Evolutionary conservation across 2,113 vertebrate genomes (phyloP).

Genomic region (Turdus rufiventris): DNA sequence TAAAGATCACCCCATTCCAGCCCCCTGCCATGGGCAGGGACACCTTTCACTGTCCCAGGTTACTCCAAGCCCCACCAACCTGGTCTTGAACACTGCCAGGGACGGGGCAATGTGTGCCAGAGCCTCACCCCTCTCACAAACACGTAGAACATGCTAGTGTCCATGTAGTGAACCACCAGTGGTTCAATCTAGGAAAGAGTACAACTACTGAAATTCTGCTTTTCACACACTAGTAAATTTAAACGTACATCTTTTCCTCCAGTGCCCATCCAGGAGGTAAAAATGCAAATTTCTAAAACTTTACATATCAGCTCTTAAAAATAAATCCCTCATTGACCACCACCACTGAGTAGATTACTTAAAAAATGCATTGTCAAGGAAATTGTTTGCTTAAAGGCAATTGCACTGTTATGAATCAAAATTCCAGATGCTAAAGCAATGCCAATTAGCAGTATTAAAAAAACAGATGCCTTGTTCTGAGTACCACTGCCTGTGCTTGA

Average conservation of each 20-base stretch:
- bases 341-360: background rate
- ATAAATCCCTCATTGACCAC: background rate
- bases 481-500: background rate
- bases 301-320: background rate
- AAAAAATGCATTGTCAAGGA: background rate
- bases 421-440: constrained; percentile 61
- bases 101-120: background rate
- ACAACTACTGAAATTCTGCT: background rate
- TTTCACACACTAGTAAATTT: background rate
- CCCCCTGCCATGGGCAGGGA: background rate
- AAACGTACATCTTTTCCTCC: background rate
- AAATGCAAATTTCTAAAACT: background rate
- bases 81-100: background rate
- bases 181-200: background rate
- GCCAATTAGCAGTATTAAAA: constrained; percentile 53
- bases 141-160: fast-evolving
- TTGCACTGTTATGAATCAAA: constrained; percentile 52
- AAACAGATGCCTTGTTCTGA: constrained; percentile 38
- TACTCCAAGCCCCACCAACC: background rate
- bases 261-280: background rate
- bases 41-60: background rate
- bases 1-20: background rate
- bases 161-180: background rate
- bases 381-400: background rate
- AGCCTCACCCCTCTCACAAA: background rate